phyloP scores from a whole-genome alignment of 2,888 invertebrate species.

The Corythucha ciliata region DNA sequence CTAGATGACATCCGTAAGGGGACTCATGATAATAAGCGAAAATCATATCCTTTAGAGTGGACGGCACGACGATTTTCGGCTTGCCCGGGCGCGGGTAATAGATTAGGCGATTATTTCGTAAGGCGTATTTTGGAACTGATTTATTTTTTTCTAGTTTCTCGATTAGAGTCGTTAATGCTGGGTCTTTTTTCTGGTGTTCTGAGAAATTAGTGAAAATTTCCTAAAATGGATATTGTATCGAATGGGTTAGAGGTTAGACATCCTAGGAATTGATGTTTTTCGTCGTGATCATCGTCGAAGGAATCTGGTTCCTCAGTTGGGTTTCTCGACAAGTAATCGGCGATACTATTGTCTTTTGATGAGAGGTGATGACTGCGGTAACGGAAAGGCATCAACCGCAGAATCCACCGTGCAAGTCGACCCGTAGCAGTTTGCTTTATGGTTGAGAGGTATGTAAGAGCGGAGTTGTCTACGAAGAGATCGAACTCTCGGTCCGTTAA shows the following conservation, averaged over 20 bases:
- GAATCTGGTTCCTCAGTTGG: too few species aligned
- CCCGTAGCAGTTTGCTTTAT: conserved; percentile 5
- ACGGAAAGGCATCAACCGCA: conserved; percentile 3
- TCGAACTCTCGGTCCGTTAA: conserved; percentile 1
- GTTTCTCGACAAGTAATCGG: conserved; percentile 14
- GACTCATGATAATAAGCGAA: conserved; percentile 10
- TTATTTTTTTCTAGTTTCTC: background rate
- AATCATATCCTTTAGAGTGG: background rate
- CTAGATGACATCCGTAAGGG: background rate
- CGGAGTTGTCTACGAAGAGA: conserved; percentile 6
- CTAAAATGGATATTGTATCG: background rate
- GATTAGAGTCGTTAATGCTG: background rate
- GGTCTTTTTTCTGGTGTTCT: background rate
- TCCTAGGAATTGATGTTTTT: too few species aligned
- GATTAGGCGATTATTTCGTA: background rate
- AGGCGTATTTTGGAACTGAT: background rate
- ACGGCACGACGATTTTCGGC: conserved; percentile 4
- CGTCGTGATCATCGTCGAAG: too few species aligned
- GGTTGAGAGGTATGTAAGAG: conserved; percentile 4
- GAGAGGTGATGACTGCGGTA: background rate
- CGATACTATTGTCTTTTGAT: background rate
- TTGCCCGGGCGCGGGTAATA: background rate
- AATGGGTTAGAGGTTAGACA: too few species aligned
- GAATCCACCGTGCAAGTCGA: conserved; percentile 7
- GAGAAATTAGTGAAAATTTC: conserved; percentile 5